Conservation (phyloP, 2,888 invertebrate species). For the Sarcophaga caerulescens region DNA sequence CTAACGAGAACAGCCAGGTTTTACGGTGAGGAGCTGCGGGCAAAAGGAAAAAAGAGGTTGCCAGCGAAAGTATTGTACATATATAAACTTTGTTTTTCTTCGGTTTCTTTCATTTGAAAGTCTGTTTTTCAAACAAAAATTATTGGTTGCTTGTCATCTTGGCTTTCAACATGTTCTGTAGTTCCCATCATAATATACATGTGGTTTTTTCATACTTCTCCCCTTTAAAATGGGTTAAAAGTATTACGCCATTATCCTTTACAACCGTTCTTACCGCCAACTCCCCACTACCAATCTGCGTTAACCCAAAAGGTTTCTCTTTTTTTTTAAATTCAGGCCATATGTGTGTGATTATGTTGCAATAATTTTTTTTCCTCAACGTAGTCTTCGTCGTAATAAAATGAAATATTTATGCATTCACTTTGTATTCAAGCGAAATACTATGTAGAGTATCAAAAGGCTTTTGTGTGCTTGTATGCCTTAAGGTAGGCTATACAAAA, state of each 20-base stretch:
- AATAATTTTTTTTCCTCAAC: conserved; percentile 25
- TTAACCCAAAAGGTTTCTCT: neutral
- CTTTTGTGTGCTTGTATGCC: conserved; percentile 17
- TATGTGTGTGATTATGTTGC: conserved; percentile 45
- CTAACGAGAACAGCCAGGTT: no score
- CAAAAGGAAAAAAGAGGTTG: neutral
- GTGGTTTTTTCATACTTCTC: conserved; percentile 23
- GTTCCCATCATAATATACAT: conserved; percentile 14
- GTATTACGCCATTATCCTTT: conserved; percentile 16
- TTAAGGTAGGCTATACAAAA: conserved; percentile 54
- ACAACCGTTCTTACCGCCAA: neutral
- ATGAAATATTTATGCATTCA: conserved; percentile 61
- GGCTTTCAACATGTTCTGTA: conserved; percentile 38
- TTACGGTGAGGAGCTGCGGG: neutral
- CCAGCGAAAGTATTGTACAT: neutral
- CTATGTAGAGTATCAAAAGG: conserved; percentile 21
- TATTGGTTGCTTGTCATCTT: conserved; percentile 59
- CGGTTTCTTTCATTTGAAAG: neutral
- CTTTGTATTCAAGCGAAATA: conserved; percentile 45
- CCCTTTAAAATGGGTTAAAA: conserved; percentile 41
- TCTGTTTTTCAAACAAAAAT: conserved; percentile 48
- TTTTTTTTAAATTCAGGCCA: conserved; percentile 47
- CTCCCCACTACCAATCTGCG: neutral
- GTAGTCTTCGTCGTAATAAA: conserved; percentile 21
- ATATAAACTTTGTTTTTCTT: neutral